Conservation (phyloP, 30 jellyfish, hydroid and myxozoan species). For the Cassiopea andromeda region DNA sequence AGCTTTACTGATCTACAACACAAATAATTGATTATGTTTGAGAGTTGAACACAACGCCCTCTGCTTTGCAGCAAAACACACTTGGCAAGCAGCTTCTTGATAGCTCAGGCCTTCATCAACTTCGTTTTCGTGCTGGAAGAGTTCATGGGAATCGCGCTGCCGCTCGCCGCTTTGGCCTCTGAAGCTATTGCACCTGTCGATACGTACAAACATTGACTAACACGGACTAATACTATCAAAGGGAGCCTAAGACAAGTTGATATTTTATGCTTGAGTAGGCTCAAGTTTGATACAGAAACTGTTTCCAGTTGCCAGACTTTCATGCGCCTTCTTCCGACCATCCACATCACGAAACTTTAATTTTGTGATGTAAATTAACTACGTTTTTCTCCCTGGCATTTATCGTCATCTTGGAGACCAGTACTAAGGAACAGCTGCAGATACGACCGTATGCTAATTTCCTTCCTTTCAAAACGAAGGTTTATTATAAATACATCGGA, state of each 20-base stretch:
- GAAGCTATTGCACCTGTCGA: constrained; percentile 59
- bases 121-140: not conserved
- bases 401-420: constrained; percentile 75
- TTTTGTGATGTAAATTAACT: constrained; percentile 51
- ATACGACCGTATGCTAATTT: constrained; percentile 81
- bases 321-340: constrained; percentile 36
- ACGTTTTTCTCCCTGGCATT: constrained; percentile 69
- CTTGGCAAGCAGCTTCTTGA: constrained; percentile 3
- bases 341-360: constrained; percentile 57
- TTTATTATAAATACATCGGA: constrained; percentile 79
- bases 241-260: constrained; percentile 73
- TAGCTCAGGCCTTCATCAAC: not conserved
- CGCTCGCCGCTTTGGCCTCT: constrained; percentile 18
- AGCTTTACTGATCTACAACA: constrained; percentile 65
- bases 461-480: constrained; percentile 78
- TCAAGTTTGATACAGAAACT: constrained; percentile 68
- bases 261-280: constrained; percentile 72
- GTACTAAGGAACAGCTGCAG: constrained; percentile 80
- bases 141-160: constrained; percentile 21
- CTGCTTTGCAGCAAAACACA: constrained; percentile 31
- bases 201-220: constrained; percentile 18
- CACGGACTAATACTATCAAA: constrained; percentile 73
- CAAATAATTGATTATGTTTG: constrained; percentile 72
- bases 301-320: constrained; percentile 74
- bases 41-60: constrained; percentile 63